Percentiles rank a stretch among this genome's conserved stretches.
Evolutionary conservation across 2,888 invertebrate genomes (phyloP).

Genomic region (Hesperia comma): DNA sequence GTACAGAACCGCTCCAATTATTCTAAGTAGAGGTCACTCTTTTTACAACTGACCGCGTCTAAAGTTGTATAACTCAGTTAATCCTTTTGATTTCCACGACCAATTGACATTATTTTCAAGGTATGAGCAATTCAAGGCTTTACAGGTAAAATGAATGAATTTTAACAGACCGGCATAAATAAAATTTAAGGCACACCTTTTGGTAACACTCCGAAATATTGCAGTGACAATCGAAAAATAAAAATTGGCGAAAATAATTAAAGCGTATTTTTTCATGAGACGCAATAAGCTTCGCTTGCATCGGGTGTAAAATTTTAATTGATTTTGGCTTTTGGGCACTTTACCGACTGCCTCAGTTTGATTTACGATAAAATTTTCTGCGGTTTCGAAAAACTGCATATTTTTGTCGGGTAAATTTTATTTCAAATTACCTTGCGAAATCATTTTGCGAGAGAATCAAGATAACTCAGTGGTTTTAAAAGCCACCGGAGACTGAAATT

Average conservation of each 20-base stretch:
- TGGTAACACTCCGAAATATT: neutral
- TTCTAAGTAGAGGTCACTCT: no score
- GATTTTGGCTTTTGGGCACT: constrained; percentile 35
- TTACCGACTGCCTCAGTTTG: constrained; percentile 39
- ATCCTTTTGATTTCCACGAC: no score
- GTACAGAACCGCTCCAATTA: no score
- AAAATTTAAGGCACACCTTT: neutral
- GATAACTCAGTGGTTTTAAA: no score
- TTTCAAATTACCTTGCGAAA: neutral
- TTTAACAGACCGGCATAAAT: neutral
- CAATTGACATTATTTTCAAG: no score
- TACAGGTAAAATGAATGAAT: no score
- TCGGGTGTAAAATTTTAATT: constrained; percentile 35
- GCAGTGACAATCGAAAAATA: constrained; percentile 25
- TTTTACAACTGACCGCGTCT: neutral
- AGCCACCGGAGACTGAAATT: no score
- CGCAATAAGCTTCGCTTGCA: constrained; percentile 37
- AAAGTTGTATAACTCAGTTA: no score
- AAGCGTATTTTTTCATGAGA: constrained; percentile 32
- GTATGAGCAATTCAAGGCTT: no score
- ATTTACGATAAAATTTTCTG: constrained; percentile 33
- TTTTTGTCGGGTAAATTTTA: neutral
- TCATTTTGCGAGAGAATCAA: neutral
- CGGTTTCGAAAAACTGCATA: constrained; percentile 9
- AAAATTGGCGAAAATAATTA: constrained; percentile 34